A percentile compares a stretch with the other conserved stretches of the same genome.
phyloP scores from a whole-genome alignment of 2,888 invertebrate species.

The Himalopsyche japonica region DNA sequence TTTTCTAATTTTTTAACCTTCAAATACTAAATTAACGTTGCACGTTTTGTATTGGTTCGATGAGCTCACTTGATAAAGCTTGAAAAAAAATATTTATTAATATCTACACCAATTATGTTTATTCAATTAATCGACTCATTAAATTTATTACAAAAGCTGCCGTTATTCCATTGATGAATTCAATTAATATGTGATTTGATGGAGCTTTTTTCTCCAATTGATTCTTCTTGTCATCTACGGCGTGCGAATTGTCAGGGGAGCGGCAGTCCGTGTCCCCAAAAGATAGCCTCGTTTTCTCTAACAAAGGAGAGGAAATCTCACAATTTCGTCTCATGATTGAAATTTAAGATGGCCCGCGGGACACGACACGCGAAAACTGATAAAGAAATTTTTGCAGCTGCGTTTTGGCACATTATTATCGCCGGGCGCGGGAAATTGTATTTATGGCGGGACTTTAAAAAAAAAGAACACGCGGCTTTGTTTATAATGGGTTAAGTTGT shows the following conservation, averaged over 20 bases:
- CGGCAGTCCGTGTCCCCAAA: conserved; percentile 24
- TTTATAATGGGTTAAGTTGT: background rate
- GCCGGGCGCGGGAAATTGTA: background rate
- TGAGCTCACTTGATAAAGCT: too few relatives aligned
- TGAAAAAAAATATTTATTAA: too few relatives aligned
- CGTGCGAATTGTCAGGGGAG: conserved; percentile 2
- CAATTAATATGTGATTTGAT: too few relatives aligned
- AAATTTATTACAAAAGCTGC: too few relatives aligned
- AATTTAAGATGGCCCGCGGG: conserved; percentile 31
- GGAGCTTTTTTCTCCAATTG: too few relatives aligned
- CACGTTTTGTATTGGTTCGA: too few relatives aligned
- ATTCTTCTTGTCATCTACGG: background rate
- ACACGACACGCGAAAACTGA: background rate
- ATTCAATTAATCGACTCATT: too few relatives aligned
- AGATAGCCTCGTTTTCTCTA: background rate
- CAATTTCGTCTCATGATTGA: conserved; percentile 36
- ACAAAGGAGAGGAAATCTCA: conserved; percentile 35
- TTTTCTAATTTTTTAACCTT: too few relatives aligned
- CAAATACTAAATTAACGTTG: too few relatives aligned
- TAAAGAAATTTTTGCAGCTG: conserved; percentile 26
- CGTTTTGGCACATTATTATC: background rate
- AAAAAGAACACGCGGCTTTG: background rate
- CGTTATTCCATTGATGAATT: too few relatives aligned
- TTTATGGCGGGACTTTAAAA: background rate
- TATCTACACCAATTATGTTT: too few relatives aligned